phyloP scores from a whole-genome alignment of 1,140 invertebrate species.

The Drosophila rhopaloa region DNA sequence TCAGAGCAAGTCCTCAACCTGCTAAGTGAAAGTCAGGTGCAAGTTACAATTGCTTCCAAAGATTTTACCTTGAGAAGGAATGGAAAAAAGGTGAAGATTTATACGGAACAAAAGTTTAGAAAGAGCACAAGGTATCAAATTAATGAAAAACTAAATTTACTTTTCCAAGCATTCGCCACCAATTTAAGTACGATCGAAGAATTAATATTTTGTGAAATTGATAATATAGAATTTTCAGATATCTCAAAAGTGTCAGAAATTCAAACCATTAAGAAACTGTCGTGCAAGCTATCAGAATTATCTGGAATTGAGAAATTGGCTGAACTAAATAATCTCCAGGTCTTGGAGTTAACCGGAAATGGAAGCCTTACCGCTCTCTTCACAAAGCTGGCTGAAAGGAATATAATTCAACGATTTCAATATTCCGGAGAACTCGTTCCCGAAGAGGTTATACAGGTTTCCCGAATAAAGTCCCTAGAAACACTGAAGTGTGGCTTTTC shows the following conservation, averaged over 20 bases:
- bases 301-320: background rate
- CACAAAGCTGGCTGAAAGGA: background rate
- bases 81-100: background rate
- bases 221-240: background rate
- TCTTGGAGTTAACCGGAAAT: background rate
- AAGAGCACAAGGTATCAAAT: too few species aligned
- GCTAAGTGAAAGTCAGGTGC: background rate
- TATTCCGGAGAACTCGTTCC: too few species aligned
- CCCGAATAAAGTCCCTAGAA: background rate
- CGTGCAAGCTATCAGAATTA: background rate
- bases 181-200: conserved; percentile 1
- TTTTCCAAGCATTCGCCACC: background rate
- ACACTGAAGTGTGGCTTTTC: background rate
- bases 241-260: conserved; percentile 2
- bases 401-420: background rate
- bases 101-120: too few species aligned
- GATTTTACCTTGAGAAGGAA: too few species aligned
- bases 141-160: background rate
- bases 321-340: background rate
- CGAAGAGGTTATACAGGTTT: background rate
- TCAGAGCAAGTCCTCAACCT: background rate
- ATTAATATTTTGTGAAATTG: background rate
- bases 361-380: background rate
- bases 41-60: background rate
- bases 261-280: background rate